These are phyloP conservation scores for Sarcophaga carnaria DNA, from an alignment of 2,888 invertebrate species.

Conservation along the genomic window DNA sequence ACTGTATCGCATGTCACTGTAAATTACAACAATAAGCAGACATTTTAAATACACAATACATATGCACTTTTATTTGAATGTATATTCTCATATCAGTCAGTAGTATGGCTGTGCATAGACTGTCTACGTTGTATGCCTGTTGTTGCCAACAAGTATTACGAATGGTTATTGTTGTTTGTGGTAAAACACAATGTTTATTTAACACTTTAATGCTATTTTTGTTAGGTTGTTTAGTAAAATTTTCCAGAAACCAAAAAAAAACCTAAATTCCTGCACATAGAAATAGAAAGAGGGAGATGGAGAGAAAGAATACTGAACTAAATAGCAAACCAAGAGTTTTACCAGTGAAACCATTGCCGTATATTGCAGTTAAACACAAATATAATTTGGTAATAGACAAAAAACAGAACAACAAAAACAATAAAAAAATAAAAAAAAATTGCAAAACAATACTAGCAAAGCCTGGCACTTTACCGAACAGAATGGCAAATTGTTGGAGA, in stretches of 20 bases:
- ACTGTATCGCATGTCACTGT: too few relatives aligned
- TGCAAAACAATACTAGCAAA: too few relatives aligned
- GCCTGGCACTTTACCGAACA: too few relatives aligned
- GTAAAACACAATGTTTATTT: slow-evolving; percentile 62
- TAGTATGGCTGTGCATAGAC: too few relatives aligned
- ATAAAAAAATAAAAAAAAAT: too few relatives aligned
- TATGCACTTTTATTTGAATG: too few relatives aligned
- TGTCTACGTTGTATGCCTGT: too few relatives aligned
- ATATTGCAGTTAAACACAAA: slow-evolving; percentile 13
- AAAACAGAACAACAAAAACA: not conserved
- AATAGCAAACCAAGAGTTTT: not conserved
- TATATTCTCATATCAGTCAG: too few relatives aligned
- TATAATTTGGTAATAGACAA: slow-evolving; percentile 10
- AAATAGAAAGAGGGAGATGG: too few relatives aligned
- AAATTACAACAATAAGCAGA: too few relatives aligned
- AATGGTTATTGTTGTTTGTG: slow-evolving; percentile 51
- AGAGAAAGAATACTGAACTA: not conserved
- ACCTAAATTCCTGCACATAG: not conserved
- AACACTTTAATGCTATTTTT: slow-evolving; percentile 61
- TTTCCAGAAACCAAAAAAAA: slow-evolving; percentile 13
- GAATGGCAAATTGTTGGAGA: too few relatives aligned
- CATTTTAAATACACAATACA: too few relatives aligned
- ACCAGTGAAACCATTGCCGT: not conserved
- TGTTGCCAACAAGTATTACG: slow-evolving; percentile 7
- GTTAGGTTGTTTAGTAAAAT: slow-evolving; percentile 39